phyloP scores from a whole-genome alignment of 1,140 invertebrate genomes.

The Cyrtorhinus lividipennis region DNA sequence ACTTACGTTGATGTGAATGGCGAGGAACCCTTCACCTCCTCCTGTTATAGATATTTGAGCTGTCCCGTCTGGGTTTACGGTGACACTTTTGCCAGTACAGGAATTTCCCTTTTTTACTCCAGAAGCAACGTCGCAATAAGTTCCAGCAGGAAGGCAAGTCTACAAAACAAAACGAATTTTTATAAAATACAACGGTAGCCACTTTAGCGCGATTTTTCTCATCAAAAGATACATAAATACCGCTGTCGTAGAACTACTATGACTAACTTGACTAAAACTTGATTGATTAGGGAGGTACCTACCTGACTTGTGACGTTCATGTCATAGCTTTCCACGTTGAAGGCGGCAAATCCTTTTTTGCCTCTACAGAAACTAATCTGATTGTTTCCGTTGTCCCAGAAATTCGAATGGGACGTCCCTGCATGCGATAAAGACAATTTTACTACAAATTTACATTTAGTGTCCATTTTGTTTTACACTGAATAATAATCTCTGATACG shows the following conservation, averaged over 20 bases:
- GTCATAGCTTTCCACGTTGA: slow-evolving; percentile 46
- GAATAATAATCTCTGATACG: too few species aligned
- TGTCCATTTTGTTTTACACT: too few species aligned
- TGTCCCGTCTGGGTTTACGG: slow-evolving; percentile 45
- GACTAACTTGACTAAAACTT: not conserved
- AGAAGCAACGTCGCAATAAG: slow-evolving; percentile 78
- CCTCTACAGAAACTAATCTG: slow-evolving; percentile 65
- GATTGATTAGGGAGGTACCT: too few species aligned
- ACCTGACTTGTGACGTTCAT: slow-evolving; percentile 38
- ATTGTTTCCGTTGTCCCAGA: slow-evolving; percentile 59
- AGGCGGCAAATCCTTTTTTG: slow-evolving; percentile 51
- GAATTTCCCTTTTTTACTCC: slow-evolving; percentile 41
- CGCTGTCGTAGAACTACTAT: not conserved
- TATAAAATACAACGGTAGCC: too few species aligned
- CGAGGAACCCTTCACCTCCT: slow-evolving; percentile 50
- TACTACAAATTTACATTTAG: not conserved
- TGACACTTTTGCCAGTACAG: slow-evolving; percentile 56
- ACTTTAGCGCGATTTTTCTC: not conserved
- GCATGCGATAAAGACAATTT: not conserved
- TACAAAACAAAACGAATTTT: slow-evolving; percentile 25
- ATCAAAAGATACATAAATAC: not conserved
- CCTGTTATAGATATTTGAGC: slow-evolving; percentile 45
- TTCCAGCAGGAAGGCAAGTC: slow-evolving; percentile 59
- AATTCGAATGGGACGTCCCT: slow-evolving; percentile 38
- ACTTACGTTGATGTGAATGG: slow-evolving; percentile 47